A percentile compares a stretch with the other conserved stretches of the same genome.
Evolutionary conservation across 2,888 invertebrate species (phyloP).

Genomic region (Acleris literana): DNA sequence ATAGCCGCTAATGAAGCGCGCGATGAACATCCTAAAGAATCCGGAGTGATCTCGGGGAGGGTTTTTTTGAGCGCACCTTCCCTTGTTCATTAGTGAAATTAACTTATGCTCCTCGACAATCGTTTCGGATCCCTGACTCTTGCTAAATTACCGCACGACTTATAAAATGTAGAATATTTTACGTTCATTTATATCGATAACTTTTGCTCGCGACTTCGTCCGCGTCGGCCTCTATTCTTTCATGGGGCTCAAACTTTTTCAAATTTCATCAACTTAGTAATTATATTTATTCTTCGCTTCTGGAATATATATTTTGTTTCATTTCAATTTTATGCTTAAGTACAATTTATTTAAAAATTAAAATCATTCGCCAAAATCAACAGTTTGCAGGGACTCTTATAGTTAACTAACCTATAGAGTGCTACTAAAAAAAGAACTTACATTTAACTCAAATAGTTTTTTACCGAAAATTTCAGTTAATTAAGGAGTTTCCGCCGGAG

Average conservation of each 20-base stretch:
- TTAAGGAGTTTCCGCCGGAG: slow-evolving; percentile 25
- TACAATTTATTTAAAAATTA: no score
- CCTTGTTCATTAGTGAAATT: slow-evolving; percentile 82
- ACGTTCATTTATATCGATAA: slow-evolving; percentile 17
- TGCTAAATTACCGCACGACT: slow-evolving; percentile 61
- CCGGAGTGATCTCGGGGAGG: slow-evolving; percentile 79
- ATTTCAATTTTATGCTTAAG: no score
- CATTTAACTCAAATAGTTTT: slow-evolving; percentile 34
- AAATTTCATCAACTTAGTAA: no score
- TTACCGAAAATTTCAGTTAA: not conserved
- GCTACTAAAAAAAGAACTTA: not conserved
- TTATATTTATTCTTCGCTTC: no score
- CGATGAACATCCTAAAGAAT: slow-evolving; percentile 81
- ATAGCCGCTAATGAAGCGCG: slow-evolving; percentile 79
- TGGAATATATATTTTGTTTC: no score
- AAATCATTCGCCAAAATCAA: no score
- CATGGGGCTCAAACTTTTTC: no score
- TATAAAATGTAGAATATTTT: slow-evolving; percentile 9
- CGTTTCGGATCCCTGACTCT: slow-evolving; percentile 59
- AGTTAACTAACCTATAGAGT: no score
- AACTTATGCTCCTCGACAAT: slow-evolving; percentile 78
- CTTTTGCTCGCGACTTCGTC: not conserved
- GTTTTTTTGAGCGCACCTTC: slow-evolving; percentile 79
- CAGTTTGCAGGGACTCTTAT: no score
- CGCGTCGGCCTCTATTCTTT: no score